phyloP scores from a whole-genome alignment of 92 coral and sea anemone species.

The Phymanthus crucifer region DNA sequence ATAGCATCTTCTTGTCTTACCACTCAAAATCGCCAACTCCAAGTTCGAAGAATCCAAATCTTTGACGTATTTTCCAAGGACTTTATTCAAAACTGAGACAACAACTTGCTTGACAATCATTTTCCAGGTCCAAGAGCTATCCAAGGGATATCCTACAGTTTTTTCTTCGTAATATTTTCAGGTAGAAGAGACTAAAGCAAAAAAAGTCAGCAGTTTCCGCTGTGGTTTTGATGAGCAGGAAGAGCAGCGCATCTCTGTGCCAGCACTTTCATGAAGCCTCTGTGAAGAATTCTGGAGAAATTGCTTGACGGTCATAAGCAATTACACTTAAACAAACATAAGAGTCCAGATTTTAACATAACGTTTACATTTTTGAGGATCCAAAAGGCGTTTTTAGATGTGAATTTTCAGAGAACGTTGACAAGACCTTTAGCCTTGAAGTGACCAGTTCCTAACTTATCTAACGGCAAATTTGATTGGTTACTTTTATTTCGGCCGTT shows the following conservation, averaged over 20 bases:
- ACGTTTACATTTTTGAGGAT: not conserved
- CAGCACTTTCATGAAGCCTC: not conserved
- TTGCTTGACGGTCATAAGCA: not conserved
- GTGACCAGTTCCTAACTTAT: not conserved
- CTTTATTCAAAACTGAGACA: slow-evolving; percentile 75
- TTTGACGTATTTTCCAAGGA: slow-evolving; percentile 91
- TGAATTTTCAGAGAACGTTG: not conserved
- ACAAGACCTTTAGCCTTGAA: slow-evolving; percentile 2
- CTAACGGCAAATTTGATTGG: not conserved
- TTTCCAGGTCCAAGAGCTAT: not conserved
- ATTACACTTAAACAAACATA: not conserved
- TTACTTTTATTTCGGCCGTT: not conserved
- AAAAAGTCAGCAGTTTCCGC: not conserved
- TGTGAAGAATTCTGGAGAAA: not conserved
- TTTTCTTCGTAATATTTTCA: not conserved
- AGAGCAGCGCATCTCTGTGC: not conserved
- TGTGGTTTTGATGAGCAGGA: not conserved
- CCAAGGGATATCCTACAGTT: too few relatives aligned
- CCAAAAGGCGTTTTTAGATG: not conserved
- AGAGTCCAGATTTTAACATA: not conserved
- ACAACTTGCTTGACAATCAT: slow-evolving; percentile 77
- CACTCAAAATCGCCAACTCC: slow-evolving; percentile 73
- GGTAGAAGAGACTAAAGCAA: not conserved
- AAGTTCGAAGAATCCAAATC: slow-evolving; percentile 83
- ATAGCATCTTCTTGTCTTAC: slow-evolving; percentile 37